These are phyloP conservation scores for Protophormia terraenovae DNA, from an alignment of 2,888 invertebrate genomes.

Conservation along the genomic window DNA sequence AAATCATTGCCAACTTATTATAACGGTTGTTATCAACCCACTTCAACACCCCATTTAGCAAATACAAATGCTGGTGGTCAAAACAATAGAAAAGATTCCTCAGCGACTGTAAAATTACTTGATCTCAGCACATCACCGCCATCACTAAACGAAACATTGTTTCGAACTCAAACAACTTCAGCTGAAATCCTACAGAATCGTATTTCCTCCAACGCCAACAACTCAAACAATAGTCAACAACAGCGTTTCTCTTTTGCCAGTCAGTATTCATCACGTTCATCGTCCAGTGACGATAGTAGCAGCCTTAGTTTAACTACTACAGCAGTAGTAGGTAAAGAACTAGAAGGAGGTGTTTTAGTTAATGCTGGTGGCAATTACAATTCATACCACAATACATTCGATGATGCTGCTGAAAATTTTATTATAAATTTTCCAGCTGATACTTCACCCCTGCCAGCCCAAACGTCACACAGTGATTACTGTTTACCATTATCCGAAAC, in stretches of 20 bases:
- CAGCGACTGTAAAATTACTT: conserved; percentile 69
- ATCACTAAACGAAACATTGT: conserved; percentile 48
- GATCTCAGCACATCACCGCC: conserved; percentile 72
- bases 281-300: conserved; percentile 74
- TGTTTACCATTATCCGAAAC: conserved; percentile 79
- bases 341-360: neutral
- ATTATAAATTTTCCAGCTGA: conserved; percentile 78
- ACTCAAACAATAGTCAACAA: conserved; percentile 42
- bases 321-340: neutral
- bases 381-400: conserved; percentile 71
- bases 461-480: conserved; percentile 38
- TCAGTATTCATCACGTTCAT: conserved; percentile 69
- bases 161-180: conserved; percentile 28
- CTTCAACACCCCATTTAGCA: conserved; percentile 36
- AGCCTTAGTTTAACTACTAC: conserved; percentile 48
- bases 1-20: conserved; percentile 63
- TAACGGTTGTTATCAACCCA: conserved; percentile 50
- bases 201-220: conserved; percentile 11
- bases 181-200: conserved; percentile 40
- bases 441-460: conserved; percentile 68
- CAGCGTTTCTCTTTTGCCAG: conserved; percentile 69
- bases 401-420: conserved; percentile 78
- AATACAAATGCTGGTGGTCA: conserved; percentile 10
- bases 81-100: conserved; percentile 67
- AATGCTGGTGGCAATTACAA: conserved; percentile 27